phyloP scores from a whole-genome alignment of 2,888 invertebrate species.

The Oxycera nigricornis region DNA sequence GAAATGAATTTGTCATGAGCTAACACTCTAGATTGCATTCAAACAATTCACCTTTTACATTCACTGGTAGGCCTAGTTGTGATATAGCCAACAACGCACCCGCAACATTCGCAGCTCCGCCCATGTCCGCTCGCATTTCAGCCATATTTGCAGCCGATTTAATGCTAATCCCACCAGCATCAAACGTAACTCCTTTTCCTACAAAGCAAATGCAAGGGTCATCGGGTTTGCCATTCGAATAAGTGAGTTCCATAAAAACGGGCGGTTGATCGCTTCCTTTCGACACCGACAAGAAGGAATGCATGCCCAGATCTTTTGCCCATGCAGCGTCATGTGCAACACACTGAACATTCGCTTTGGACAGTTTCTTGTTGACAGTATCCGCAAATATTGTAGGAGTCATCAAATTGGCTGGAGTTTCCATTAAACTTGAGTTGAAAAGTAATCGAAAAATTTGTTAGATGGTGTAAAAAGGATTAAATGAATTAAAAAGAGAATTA shows the following conservation, averaged over 20 bases:
- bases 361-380: slow-evolving; percentile 59
- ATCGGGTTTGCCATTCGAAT: slow-evolving; percentile 64
- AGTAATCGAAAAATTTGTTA: neutral
- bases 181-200: slow-evolving; percentile 72
- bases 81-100: slow-evolving; percentile 73
- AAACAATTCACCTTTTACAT: slow-evolving; percentile 66
- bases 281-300: slow-evolving; percentile 74
- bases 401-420: slow-evolving; percentile 77
- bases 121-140: slow-evolving; percentile 80
- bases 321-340: slow-evolving; percentile 71
- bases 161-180: slow-evolving; percentile 77
- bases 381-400: slow-evolving; percentile 79
- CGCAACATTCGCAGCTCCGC: slow-evolving; percentile 78
- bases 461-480: neutral
- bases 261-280: slow-evolving; percentile 77
- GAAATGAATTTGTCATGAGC: neutral
- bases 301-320: slow-evolving; percentile 78
- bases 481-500: too few species aligned
- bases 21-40: neutral
- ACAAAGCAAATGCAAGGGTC: slow-evolving; percentile 71
- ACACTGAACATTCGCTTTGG: slow-evolving; percentile 53
- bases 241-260: slow-evolving; percentile 75
- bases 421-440: slow-evolving; percentile 64
- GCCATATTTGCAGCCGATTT: slow-evolving; percentile 67
- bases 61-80: slow-evolving; percentile 70